These are phyloP conservation scores for Nannoperca australis DNA, from an alignment of 2,797 vertebrate genomes.

Conservation along the genomic window DNA sequence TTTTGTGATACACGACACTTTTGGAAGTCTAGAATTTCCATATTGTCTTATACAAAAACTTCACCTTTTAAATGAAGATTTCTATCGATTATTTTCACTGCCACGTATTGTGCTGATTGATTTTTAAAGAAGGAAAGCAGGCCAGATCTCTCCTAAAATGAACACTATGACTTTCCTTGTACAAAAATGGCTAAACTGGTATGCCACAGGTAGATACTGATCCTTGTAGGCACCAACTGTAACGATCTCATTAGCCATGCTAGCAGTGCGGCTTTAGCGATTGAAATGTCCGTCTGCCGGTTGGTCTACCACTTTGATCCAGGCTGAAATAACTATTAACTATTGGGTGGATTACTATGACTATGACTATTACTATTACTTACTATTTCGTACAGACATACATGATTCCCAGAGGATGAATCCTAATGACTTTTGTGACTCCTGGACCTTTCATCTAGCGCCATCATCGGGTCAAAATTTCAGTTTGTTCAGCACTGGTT, in stretches of 20 bases:
- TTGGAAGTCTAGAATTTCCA: not conserved
- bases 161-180: not conserved
- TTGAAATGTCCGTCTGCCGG: not conserved
- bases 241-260: not conserved
- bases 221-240: not conserved
- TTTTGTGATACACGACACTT: not conserved
- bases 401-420: too few relatives aligned
- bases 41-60: not conserved
- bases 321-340: not conserved
- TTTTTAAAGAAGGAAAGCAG: not conserved
- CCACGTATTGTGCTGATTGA: not conserved
- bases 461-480: not conserved
- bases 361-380: too few relatives aligned
- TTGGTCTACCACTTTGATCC: not conserved
- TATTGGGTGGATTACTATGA: not conserved
- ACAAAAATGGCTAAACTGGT: not conserved
- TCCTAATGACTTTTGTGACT: not conserved
- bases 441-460: not conserved
- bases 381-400: not conserved
- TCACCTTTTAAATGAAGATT: slow-evolving; percentile 1
- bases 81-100: too few relatives aligned
- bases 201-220: not conserved
- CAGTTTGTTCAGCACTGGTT: not conserved
- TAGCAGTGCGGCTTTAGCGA: not conserved
- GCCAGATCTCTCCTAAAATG: not conserved